Percentiles rank a stretch among this genome's conserved stretches.
Evolutionary conservation across 1,140 invertebrate species (phyloP).

Genomic region (Diplogasteroides magnus): DNA sequence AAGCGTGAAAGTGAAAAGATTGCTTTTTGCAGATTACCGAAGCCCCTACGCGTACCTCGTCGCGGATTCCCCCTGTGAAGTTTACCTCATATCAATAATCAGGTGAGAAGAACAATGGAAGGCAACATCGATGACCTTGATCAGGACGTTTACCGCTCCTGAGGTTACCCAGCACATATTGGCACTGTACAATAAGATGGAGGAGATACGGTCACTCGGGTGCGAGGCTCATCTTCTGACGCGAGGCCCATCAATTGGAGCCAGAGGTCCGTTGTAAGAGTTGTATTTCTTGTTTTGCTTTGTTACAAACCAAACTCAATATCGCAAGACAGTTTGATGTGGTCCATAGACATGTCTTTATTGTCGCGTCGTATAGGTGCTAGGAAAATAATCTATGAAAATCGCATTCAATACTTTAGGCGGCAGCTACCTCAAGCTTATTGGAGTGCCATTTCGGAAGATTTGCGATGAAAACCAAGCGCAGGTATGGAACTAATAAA

Average conservation of each 20-base stretch:
- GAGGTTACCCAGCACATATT: constrained; percentile 19
- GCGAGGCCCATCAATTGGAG: constrained; percentile 21
- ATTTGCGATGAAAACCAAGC: constrained; percentile 22
- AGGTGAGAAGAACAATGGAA: no score
- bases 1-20: no score
- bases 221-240: constrained; percentile 23
- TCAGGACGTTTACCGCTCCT: constrained; percentile 15
- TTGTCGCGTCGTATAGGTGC: not conserved
- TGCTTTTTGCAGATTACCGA: no score
- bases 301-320: not conserved
- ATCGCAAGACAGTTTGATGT: not conserved
- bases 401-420: not conserved
- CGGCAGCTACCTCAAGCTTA: constrained; percentile 21
- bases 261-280: not conserved
- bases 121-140: no score
- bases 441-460: constrained; percentile 27
- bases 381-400: not conserved
- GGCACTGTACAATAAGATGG: constrained; percentile 21
- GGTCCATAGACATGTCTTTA: no score
- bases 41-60: no score
- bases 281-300: not conserved
- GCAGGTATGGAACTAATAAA: no score
- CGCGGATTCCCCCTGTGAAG: no score
- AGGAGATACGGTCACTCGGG: constrained; percentile 11
- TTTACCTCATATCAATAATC: no score